A percentile compares a stretch with the other conserved stretches of the same genome.
Evolutionary conservation across 2,113 vertebrate species (phyloP).

Genomic region (Myrmecobius fasciatus): DNA sequence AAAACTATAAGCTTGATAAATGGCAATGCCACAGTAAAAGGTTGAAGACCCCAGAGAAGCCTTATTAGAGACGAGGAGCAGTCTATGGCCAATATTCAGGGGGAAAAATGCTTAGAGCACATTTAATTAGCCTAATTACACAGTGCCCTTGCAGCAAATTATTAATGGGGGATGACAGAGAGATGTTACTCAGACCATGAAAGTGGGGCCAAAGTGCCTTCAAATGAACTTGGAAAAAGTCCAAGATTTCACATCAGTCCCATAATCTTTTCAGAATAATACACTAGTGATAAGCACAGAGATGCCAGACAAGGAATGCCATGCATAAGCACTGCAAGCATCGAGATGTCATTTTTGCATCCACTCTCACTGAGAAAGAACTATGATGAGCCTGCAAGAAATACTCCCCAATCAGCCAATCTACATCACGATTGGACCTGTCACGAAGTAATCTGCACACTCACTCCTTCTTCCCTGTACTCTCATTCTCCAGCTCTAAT

Average conservation of each 20-base stretch:
- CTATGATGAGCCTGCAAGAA: constrained; percentile 14
- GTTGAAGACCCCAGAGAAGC: background rate
- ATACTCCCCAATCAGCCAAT: constrained; percentile 27
- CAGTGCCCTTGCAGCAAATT: constrained; percentile 16
- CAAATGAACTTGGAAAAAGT: constrained; percentile 41
- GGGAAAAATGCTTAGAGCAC: constrained; percentile 1
- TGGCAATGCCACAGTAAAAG: background rate
- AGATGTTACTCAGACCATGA: background rate
- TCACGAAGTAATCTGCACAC: constrained; percentile 4
- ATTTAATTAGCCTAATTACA: constrained; percentile 57
- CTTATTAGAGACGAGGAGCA: constrained; percentile 13
- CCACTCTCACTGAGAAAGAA: background rate
- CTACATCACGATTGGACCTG: constrained; percentile 10
- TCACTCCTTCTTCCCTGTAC: background rate
- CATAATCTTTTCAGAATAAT: background rate
- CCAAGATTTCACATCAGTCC: background rate
- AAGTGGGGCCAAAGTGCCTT: constrained; percentile 1
- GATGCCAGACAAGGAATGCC: background rate
- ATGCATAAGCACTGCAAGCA: background rate
- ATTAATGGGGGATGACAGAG: constrained; percentile 45
- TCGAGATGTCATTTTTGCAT: constrained; percentile 1
- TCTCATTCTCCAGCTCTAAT: background rate
- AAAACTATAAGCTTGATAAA: constrained; percentile 20
- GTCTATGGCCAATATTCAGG: constrained; percentile 30
- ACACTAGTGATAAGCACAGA: background rate